Percentiles rank a stretch among this genome's conserved stretches.
Evolutionary conservation across 2,797 vertebrate species (phyloP).

Genomic region (Channa striata): DNA sequence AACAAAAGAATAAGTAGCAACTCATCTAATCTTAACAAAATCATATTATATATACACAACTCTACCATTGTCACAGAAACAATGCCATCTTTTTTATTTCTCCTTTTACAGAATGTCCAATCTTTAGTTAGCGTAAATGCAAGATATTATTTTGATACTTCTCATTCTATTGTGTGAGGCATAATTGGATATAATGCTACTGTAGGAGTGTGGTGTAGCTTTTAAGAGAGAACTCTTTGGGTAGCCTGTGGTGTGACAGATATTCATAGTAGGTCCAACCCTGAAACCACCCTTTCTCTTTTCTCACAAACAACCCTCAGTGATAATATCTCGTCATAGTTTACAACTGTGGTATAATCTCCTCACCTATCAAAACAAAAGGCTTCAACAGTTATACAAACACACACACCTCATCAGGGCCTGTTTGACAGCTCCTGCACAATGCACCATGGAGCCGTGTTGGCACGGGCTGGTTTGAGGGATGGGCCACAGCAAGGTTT

Average conservation of each 20-base stretch:
- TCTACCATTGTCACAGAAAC: neutral
- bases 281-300: slow-evolving; percentile 52
- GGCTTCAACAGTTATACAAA: slow-evolving; percentile 36
- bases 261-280: slow-evolving; percentile 39
- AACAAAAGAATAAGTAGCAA: neutral
- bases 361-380: slow-evolving; percentile 71
- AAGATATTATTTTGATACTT: neutral
- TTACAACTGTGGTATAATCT: slow-evolving; percentile 54
- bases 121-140: neutral
- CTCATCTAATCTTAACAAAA: neutral
- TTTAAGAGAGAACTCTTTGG: neutral
- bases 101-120: neutral
- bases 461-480: slow-evolving; percentile 88
- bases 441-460: slow-evolving; percentile 86
- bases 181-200: neutral
- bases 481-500: slow-evolving; percentile 93
- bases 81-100: neutral
- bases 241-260: neutral
- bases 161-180: neutral
- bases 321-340: slow-evolving; percentile 45
- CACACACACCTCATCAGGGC: slow-evolving; percentile 59
- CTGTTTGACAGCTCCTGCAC: slow-evolving; percentile 89
- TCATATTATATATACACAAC: neutral
- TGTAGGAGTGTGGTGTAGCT: neutral
- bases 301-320: slow-evolving; percentile 42